phyloP scores from a whole-genome alignment of 2,797 vertebrate genomes.

The Liparis tanakae region DNA sequence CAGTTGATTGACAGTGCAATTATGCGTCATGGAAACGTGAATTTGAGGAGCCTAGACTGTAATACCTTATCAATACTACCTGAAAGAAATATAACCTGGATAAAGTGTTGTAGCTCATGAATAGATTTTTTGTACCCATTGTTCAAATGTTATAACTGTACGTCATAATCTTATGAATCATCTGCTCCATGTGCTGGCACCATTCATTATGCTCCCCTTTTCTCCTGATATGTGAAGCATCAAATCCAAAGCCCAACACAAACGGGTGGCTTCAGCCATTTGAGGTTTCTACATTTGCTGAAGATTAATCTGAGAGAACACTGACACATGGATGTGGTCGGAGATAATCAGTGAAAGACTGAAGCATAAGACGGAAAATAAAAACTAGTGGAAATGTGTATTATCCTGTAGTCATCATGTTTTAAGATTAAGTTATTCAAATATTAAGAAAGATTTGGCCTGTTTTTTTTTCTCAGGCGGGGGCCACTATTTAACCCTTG shows the following conservation, averaged over 20 bases:
- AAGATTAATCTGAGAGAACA: no score
- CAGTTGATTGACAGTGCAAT: not conserved
- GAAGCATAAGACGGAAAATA: not conserved
- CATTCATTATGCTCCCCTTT: no score
- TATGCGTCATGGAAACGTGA: not conserved
- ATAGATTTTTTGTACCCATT: no score
- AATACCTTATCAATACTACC: not conserved
- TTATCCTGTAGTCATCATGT: not conserved
- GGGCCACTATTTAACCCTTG: not conserved
- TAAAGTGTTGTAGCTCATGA: not conserved
- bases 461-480: not conserved
- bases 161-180: no score
- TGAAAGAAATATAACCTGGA: not conserved
- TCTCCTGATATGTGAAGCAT: no score
- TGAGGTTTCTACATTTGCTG: not conserved
- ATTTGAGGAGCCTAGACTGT: not conserved
- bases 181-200: no score
- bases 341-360: not conserved
- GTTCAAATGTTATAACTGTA: no score
- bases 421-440: not conserved
- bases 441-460: not conserved
- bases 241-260: no score
- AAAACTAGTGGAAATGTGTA: not conserved
- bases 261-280: no score
- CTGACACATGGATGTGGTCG: not conserved